Base-by-base conservation (phyloP, 2,888 invertebrate genomes). In the Phragmatobia fuliginosa region DNA sequence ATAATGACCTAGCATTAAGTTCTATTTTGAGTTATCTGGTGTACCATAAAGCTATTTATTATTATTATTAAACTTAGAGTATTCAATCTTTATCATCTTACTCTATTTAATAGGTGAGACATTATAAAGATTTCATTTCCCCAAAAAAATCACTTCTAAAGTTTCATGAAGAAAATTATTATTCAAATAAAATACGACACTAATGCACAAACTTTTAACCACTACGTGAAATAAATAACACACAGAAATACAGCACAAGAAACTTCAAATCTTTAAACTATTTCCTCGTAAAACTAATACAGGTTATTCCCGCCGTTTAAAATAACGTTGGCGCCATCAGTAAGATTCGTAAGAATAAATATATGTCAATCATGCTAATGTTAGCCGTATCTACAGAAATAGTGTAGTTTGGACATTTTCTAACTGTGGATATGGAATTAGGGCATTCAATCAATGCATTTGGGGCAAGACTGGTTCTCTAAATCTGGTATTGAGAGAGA, bases 341-440 rank as follows among this genome's bases (percentile, higher is more conserved):
- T 69, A 61, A 65, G 69, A 76, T 76, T 75, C 31, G 78, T 72
- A 70, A 72, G 78, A 72, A 82, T 83, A 84, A 83, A 84, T 83
- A 83, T 76, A 78, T 83, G 84, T 82, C 83, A 83, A 84, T 83
- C 83, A 84, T 67, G 72, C 72, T 60, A 75, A 79, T 79, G 82
- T 70, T 67, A 74, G 71, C n/a, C 66, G 65, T 77, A 76, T 71
- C 67, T 74, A 77, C 79, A 14, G 77, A 70, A 82, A 83, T 78
- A 81, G 72, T 82, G 62, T n/a, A n/a, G n/a, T 65, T 76, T 58
- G 71, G 72, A 73, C 65, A 77, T 76, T 76, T 25, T 68, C 38
- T 78, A 67, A 71, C 73, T 18, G 62, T 67, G 73, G 71, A 14
- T 36, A 60, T 56, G 62, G 58, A 82, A 75, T 68, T 62, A 75